A percentile compares a stretch with the other conserved stretches of the same genome.
Conservation (phyloP, 2,797 vertebrate genomes). For the Acomys russatus region DNA sequence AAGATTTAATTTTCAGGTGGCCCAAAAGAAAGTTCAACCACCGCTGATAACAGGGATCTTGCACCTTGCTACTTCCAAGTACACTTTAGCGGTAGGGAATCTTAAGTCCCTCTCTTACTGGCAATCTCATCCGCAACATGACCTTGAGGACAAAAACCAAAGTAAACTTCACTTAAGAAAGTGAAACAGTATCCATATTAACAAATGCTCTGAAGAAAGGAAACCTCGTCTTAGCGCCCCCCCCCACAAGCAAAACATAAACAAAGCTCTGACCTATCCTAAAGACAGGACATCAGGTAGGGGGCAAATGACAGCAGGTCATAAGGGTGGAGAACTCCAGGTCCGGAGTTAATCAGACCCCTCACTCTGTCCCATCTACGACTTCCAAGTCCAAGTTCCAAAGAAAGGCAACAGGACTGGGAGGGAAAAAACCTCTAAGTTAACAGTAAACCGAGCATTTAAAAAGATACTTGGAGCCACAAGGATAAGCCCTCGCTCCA, state of each 20-base stretch:
- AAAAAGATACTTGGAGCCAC: neutral
- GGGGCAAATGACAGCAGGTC: neutral
- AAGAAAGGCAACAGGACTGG: rapidly evolving
- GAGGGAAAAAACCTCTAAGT: neutral
- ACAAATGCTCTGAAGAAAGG: neutral
- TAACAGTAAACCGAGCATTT: neutral
- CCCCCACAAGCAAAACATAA: slow-evolving; percentile 10
- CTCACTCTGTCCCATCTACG: neutral
- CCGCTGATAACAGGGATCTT: neutral
- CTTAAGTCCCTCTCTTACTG: neutral
- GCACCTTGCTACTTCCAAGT: neutral
- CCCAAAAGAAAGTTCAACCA: neutral
- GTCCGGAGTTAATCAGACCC: rapidly evolving
- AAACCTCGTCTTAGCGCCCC: neutral
- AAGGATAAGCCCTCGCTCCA: neutral
- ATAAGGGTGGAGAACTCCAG: neutral
- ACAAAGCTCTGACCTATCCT: neutral
- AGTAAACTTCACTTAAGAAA: neutral
- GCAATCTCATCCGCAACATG: slow-evolving; percentile 27
- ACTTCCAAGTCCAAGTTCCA: neutral
- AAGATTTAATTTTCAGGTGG: neutral
- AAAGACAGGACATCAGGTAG: neutral
- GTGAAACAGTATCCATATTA: neutral
- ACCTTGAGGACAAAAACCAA: slow-evolving; percentile 71
- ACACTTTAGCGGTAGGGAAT: neutral